These are phyloP conservation scores for Romanogobio albipinnatus DNA, from an alignment of 2,113 vertebrate genomes.

Conservation along the genomic window DNA sequence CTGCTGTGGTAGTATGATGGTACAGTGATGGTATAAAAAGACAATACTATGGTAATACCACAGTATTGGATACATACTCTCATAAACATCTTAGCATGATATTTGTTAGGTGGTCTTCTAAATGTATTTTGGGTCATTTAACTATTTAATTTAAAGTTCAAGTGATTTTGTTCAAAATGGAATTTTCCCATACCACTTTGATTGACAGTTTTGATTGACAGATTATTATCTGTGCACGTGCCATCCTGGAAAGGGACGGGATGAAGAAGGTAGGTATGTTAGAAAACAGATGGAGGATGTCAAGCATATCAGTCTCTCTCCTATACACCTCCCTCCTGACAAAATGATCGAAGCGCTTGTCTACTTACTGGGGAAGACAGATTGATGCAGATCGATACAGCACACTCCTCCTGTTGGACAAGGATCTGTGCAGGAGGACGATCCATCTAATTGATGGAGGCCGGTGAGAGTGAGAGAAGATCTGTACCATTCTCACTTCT, in stretches of 20 bases:
- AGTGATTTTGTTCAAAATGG: not conserved
- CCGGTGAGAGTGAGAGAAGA: not conserved
- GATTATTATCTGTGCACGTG: not conserved
- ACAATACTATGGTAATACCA: not conserved
- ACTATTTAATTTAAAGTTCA: not conserved
- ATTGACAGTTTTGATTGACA: not conserved
- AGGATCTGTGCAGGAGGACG: slow-evolving; percentile 25
- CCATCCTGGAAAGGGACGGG: not conserved
- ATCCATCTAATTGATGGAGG: slow-evolving; percentile 23
- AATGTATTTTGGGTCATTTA: not conserved
- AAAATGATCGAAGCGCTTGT: slow-evolving; percentile 43
- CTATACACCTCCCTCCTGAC: not conserved
- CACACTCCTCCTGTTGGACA: slow-evolving; percentile 35
- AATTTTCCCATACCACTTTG: not conserved
- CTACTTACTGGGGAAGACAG: slow-evolving; percentile 3
- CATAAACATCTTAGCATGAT: not conserved
- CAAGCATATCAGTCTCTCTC: not conserved
- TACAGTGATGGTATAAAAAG: not conserved
- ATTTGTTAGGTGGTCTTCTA: too few species aligned
- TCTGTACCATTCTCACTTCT: not conserved
- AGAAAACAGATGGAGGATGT: slow-evolving; percentile 26
- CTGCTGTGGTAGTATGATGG: not conserved
- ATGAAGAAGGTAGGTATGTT: not conserved
- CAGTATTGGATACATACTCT: too few species aligned
- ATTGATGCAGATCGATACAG: slow-evolving; percentile 1